These are phyloP conservation scores for Anabas testudineus DNA, from an alignment of 2,797 vertebrate species.

Conservation along the genomic window DNA sequence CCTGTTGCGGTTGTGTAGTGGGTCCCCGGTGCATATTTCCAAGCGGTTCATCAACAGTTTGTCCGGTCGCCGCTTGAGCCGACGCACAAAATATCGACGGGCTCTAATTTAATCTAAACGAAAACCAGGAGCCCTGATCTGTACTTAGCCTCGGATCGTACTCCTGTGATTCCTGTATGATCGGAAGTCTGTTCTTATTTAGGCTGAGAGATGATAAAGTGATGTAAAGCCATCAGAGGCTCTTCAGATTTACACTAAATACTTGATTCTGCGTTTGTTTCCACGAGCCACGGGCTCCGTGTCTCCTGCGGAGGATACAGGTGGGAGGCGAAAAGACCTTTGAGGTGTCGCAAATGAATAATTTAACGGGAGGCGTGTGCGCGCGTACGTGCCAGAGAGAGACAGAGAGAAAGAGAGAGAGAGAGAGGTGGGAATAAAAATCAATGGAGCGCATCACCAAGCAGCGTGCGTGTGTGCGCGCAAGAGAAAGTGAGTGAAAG, in stretches of 20 bases:
- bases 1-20: constrained; percentile 37
- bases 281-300: background rate
- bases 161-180: background rate
- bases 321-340: constrained; percentile 49
- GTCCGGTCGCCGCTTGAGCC: constrained; percentile 3
- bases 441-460: background rate
- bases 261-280: background rate
- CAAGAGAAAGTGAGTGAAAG: background rate
- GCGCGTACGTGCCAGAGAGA: background rate
- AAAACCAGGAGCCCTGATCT: background rate
- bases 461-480: background rate
- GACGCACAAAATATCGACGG: constrained; percentile 1
- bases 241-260: background rate
- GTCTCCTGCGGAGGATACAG: constrained; percentile 27
- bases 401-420: background rate
- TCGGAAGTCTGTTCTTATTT: background rate
- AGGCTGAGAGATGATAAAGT: background rate
- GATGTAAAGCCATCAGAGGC: background rate
- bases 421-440: background rate
- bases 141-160: background rate
- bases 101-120: constrained; percentile 19
- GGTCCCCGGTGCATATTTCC: constrained; percentile 12
- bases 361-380: constrained; percentile 42
- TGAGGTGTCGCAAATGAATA: constrained; percentile 59
- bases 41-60: constrained; percentile 35